These are phyloP conservation scores for Pygocentrus nattereri DNA, from an alignment of 2,797 vertebrate species.

Conservation along the genomic window DNA sequence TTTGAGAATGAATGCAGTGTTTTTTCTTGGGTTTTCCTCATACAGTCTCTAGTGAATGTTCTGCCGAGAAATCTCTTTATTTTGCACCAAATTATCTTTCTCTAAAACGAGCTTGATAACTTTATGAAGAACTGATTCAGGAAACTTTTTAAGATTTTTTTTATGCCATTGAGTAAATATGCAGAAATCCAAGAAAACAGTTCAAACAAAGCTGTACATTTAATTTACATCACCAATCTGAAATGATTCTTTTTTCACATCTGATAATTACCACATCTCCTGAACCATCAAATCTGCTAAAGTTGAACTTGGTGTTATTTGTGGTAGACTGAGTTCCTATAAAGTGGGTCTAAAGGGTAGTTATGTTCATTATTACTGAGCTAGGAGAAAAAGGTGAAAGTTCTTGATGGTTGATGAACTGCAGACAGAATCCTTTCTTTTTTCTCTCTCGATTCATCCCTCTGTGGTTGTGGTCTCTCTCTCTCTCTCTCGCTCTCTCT, in stretches of 20 bases:
- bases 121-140: too few relatives aligned
- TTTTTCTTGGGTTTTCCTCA: not conserved
- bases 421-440: not conserved
- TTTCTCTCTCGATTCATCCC: not conserved
- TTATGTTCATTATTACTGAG: not conserved
- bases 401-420: not conserved
- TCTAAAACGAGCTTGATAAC: too few relatives aligned
- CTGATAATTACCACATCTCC: not conserved
- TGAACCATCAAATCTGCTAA: not conserved
- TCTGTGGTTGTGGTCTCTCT: not conserved
- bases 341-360: not conserved
- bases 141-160: too few relatives aligned
- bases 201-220: not conserved
- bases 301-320: not conserved
- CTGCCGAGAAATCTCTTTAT: not conserved
- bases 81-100: too few relatives aligned
- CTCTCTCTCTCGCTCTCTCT: not conserved
- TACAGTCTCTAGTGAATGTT: not conserved
- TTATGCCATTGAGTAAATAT: not conserved
- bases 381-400: not conserved
- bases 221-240: not conserved
- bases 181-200: not conserved
- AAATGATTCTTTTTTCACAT: not conserved
- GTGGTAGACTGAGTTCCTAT: not conserved
- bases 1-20: not conserved